phyloP scores from a whole-genome alignment of 2,797 vertebrate genomes.

The Rhinogobio ventralis region DNA sequence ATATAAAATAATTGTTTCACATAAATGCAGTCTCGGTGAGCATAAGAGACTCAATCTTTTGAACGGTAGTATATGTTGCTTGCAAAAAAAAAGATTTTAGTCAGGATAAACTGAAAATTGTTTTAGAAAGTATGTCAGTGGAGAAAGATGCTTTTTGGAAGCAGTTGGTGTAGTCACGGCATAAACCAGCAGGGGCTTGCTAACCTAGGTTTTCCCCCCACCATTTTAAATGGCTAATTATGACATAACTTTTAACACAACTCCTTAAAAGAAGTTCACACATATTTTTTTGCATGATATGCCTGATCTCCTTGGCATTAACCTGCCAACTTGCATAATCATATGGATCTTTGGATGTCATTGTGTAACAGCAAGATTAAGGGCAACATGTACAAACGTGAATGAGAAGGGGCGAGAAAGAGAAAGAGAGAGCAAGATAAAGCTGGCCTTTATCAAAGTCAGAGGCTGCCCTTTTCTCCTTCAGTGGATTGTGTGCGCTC shows the following conservation, averaged over 20 bases:
- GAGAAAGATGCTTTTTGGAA: neutral
- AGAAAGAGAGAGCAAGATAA: slow-evolving; percentile 62
- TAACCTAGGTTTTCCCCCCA: neutral
- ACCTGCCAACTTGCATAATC: slow-evolving; percentile 11
- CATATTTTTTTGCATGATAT: neutral
- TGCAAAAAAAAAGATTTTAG: neutral
- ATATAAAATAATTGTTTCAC: neutral
- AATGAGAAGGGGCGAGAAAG: slow-evolving; percentile 40
- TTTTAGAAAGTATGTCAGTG: neutral
- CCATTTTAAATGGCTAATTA: neutral
- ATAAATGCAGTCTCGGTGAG: too few species aligned
- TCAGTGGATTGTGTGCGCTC: slow-evolving; percentile 63
- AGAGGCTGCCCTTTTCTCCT: slow-evolving; percentile 73
- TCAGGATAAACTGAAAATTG: neutral
- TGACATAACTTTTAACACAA: neutral
- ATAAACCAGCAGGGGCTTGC: neutral
- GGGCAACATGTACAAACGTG: slow-evolving; percentile 45
- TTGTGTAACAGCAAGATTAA: slow-evolving; percentile 30
- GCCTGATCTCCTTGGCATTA: neutral
- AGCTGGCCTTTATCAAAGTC: slow-evolving; percentile 80
- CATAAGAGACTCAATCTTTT: too few species aligned
- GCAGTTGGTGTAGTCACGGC: neutral
- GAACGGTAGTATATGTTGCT: neutral
- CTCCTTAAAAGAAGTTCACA: slow-evolving; percentile 4
- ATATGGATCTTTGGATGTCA: neutral